These are phyloP conservation scores for Lates japonicus DNA, from an alignment of 2,797 vertebrate genomes.

Conservation along the genomic window DNA sequence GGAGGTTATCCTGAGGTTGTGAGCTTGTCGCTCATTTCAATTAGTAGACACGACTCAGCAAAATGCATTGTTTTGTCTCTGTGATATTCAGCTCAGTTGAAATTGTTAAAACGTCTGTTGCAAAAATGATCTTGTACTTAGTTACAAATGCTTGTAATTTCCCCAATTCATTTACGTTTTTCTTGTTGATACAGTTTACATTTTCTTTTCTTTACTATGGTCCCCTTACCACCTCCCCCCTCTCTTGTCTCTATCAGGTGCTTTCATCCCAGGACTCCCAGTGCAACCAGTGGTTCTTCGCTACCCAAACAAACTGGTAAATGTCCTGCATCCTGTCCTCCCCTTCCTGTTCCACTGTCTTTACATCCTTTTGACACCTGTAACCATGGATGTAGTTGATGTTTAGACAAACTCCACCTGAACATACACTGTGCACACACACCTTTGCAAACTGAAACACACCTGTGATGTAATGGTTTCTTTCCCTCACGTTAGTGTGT, in stretches of 20 bases:
- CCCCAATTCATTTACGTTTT: neutral
- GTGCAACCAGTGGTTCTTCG: conserved; percentile 95
- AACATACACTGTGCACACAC: neutral
- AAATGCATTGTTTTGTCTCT: neutral
- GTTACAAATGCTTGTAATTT: neutral
- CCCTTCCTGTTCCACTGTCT: conserved; percentile 2
- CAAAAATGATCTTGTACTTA: neutral
- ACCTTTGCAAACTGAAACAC: neutral
- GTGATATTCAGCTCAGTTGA: neutral
- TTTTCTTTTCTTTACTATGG: neutral
- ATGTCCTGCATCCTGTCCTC: conserved; percentile 17
- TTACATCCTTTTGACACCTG: neutral
- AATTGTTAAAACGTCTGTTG: neutral
- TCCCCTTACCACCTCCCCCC: neutral
- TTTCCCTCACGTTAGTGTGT: conserved; percentile 22
- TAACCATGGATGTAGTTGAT: neutral
- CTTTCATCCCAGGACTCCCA: conserved; percentile 95
- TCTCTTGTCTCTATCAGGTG: conserved; percentile 84
- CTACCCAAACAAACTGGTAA: conserved; percentile 95
- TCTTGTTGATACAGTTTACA: neutral
- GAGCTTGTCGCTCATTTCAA: conserved; percentile 6
- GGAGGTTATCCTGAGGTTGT: conserved; percentile 32
- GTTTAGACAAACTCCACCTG: neutral
- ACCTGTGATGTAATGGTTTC: conserved; percentile 58
- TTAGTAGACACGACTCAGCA: neutral